phyloP scores from a whole-genome alignment of 2,888 invertebrate species.

The Eupithecia inturbata region DNA sequence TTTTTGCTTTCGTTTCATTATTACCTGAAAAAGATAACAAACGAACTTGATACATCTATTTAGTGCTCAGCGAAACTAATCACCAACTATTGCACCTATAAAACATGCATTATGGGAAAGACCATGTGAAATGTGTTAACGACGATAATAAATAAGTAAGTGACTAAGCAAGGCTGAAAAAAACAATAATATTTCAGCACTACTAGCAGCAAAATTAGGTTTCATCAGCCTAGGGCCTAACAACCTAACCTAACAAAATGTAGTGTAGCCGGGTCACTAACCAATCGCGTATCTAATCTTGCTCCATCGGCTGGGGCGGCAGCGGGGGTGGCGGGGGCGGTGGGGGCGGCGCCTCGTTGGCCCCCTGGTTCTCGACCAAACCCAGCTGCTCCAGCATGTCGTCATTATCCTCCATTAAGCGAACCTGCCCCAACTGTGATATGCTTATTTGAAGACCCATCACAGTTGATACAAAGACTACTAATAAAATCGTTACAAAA shows the following conservation, averaged over 20 bases:
- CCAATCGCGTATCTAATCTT: constrained; percentile 55
- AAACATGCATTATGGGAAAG: not conserved
- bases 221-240: not conserved
- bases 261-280: constrained; percentile 20
- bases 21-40: constrained; percentile 39
- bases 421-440: constrained; percentile 62
- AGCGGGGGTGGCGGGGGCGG: constrained; percentile 87
- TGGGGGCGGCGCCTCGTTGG: constrained; percentile 75
- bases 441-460: constrained; percentile 30
- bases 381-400: constrained; percentile 80
- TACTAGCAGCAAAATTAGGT: not conserved
- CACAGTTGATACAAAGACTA: constrained; percentile 2
- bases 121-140: not conserved
- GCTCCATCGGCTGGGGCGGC: constrained; percentile 87
- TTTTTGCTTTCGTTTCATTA: constrained; percentile 36
- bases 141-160: not conserved
- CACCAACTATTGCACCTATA: not conserved
- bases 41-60: not conserved
- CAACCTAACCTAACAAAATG: not conserved
- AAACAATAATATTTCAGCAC: not conserved
- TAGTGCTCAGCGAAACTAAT: not conserved
- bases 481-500: not conserved
- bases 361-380: constrained; percentile 71
- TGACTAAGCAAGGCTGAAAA: not conserved
- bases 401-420: constrained; percentile 78